Conservation (phyloP, 2,113 vertebrate genomes). For the Galbula dea region DNA sequence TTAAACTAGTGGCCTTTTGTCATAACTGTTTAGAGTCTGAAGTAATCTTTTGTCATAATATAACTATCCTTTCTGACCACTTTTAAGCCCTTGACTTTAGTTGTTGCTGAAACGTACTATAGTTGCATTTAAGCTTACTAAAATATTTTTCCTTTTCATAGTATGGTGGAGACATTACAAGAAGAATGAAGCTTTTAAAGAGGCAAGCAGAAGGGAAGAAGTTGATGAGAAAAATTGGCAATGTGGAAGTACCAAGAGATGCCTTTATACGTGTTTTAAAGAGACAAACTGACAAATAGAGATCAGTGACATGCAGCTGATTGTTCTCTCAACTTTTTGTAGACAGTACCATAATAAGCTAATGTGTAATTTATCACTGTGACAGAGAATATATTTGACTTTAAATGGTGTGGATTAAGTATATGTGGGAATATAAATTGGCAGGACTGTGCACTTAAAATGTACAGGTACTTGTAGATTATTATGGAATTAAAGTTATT, state of each 20-base stretch:
- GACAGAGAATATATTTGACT: background rate
- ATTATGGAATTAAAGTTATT: background rate
- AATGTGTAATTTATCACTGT: background rate
- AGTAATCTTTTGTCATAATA: background rate
- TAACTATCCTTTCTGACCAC: background rate
- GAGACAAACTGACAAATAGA: constrained; percentile 75
- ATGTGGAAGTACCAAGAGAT: constrained; percentile 91
- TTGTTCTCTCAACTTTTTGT: background rate
- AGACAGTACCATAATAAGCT: background rate
- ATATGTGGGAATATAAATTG: background rate
- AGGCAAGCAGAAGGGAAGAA: constrained; percentile 94
- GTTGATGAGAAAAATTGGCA: constrained; percentile 90
- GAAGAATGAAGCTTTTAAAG: constrained; percentile 96
- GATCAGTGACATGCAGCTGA: constrained; percentile 39
- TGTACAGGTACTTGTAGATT: background rate
- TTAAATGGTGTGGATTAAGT: background rate
- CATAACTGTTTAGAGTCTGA: background rate
- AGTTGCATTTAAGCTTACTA: background rate
- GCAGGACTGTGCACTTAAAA: background rate
- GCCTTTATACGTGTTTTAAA: constrained; percentile 90
- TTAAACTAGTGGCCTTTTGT: background rate
- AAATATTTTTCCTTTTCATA: constrained; percentile 34
- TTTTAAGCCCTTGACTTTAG: background rate
- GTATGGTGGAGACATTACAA: constrained; percentile 95
- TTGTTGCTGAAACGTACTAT: background rate